Conservation (phyloP, 2,797 vertebrate genomes). For the Hippopotamyrus pictus region DNA sequence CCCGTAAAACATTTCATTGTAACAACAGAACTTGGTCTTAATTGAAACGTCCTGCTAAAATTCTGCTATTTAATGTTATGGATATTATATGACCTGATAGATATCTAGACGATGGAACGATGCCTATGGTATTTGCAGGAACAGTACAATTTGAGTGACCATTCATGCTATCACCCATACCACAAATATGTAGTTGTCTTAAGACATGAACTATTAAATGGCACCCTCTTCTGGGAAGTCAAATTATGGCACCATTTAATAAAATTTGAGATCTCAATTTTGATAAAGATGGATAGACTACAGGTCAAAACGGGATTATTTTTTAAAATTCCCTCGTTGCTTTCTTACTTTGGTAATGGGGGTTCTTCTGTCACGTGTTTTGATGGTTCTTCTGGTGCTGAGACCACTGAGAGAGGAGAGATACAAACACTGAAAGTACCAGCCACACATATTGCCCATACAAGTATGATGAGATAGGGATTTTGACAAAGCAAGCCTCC, state of each 20-base stretch:
- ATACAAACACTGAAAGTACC: neutral
- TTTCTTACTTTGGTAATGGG: constrained; percentile 41
- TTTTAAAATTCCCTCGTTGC: neutral
- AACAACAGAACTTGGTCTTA: neutral
- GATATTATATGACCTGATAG: neutral
- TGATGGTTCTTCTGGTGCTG: constrained; percentile 21
- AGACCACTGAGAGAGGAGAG: constrained; percentile 12
- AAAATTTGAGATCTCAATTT: neutral
- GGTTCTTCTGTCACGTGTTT: constrained; percentile 19
- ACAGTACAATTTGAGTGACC: neutral
- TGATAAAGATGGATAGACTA: neutral
- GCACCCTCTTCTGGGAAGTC: neutral
- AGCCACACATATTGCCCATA: neutral
- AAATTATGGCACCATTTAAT: neutral
- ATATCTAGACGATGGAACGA: neutral
- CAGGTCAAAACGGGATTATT: neutral
- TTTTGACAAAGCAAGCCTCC: neutral
- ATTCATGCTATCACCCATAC: neutral
- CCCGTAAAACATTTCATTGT: neutral
- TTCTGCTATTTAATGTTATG: neutral
- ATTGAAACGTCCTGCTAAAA: neutral
- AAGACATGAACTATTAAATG: neutral
- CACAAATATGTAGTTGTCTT: neutral
- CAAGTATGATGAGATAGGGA: neutral
- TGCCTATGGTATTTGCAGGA: neutral